phyloP scores from a whole-genome alignment of 2,113 vertebrate genomes.

The Lepisosteus oculatus region DNA sequence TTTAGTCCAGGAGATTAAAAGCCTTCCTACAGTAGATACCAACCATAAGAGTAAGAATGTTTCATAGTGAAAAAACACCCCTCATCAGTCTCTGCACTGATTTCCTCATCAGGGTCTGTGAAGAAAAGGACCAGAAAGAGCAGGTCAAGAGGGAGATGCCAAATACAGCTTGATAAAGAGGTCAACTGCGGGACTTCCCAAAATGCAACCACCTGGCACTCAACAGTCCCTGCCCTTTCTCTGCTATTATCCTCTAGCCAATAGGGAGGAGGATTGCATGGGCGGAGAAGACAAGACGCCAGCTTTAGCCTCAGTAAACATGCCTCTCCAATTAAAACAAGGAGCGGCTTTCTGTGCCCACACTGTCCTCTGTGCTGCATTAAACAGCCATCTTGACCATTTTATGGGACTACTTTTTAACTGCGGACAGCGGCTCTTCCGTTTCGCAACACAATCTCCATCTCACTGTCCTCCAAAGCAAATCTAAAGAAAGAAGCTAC shows the following conservation, averaged over 20 bases:
- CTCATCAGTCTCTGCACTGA: no score
- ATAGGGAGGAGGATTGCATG: constrained; percentile 29
- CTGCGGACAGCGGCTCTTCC: neutral
- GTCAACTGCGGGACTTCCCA: constrained; percentile 23
- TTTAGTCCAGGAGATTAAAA: no score
- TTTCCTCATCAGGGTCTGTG: no score
- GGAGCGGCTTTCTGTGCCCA: neutral
- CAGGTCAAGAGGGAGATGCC: constrained; percentile 25
- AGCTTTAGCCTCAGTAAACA: constrained; percentile 25
- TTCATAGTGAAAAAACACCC: no score
- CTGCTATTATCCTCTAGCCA: constrained; percentile 39
- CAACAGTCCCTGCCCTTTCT: constrained; percentile 15
- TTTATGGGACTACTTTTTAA: neutral
- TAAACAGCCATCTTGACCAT: neutral
- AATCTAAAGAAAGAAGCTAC: no score
- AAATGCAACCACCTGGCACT: constrained; percentile 36
- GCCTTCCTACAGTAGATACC: no score
- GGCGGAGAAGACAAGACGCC: constrained; percentile 20
- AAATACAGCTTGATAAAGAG: constrained; percentile 14
- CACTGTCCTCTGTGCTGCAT: neutral
- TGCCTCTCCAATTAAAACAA: constrained; percentile 41
- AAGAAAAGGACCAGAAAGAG: constrained; percentile 10
- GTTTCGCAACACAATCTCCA: neutral
- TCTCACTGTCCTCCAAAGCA: neutral
- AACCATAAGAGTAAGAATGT: no score